Evolutionary conservation across 2,797 vertebrate species (phyloP).

Genomic region (Phrynocephalus guinanensis): DNA sequence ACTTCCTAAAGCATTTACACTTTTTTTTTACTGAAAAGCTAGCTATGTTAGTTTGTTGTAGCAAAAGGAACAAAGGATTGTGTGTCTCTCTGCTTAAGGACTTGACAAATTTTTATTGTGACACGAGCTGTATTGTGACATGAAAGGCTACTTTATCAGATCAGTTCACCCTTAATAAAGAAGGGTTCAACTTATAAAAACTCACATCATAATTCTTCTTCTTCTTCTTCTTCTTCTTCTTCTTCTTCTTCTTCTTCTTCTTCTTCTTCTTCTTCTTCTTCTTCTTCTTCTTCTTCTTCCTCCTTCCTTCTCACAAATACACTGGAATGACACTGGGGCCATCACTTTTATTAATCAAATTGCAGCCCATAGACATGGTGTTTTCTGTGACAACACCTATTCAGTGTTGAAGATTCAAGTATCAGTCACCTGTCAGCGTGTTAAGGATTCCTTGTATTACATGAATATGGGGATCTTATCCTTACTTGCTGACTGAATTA

Average conservation of each 20-base stretch:
- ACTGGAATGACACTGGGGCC: neutral
- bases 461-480: neutral
- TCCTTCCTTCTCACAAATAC: too few species aligned
- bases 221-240: neutral
- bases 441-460: neutral
- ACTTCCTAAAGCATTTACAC: constrained; percentile 41
- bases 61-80: neutral
- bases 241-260: too few species aligned
- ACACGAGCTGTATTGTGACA: neutral
- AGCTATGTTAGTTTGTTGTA: neutral
- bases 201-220: neutral
- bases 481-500: neutral
- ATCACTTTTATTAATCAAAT: constrained; percentile 32
- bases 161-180: neutral
- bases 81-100: neutral
- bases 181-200: neutral
- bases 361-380: neutral
- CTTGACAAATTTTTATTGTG: constrained; percentile 16
- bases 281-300: neutral
- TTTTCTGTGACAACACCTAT: neutral
- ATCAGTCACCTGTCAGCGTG: neutral
- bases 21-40: neutral
- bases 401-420: neutral
- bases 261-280: neutral
- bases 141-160: neutral